Percentiles rank a stretch among this genome's conserved stretches.
Conservation (phyloP, 2,888 invertebrate species). For the Scaptomyza flava region DNA sequence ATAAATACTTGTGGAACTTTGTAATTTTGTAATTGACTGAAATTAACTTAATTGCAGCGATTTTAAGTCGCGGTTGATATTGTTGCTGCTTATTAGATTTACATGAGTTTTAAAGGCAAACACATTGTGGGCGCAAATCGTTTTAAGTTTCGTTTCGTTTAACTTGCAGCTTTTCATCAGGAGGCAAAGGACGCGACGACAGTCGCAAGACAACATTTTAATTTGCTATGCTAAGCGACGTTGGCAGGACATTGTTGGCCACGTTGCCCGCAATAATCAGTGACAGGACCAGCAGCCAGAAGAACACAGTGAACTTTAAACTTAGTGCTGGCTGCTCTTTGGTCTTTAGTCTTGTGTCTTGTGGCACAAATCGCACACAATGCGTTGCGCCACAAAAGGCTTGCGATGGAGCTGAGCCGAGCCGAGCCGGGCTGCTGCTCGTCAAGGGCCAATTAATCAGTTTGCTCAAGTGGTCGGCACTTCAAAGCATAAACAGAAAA, state of each 20-base stretch:
- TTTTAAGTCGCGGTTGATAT: conserved; percentile 3
- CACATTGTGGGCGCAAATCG: conserved; percentile 21
- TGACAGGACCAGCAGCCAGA: conserved; percentile 26
- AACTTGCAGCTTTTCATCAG: conserved; percentile 44
- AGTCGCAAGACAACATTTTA: conserved; percentile 55
- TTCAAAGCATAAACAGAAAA: conserved; percentile 41
- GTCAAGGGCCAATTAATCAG: conserved; percentile 75
- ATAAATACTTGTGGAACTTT: not conserved
- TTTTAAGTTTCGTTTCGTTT: conserved; percentile 56
- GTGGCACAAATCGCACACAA: conserved; percentile 46
- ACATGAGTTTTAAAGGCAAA: conserved; percentile 11
- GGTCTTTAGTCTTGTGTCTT: conserved; percentile 27
- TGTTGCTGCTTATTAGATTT: conserved; percentile 2
- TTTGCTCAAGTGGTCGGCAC: conserved; percentile 58
- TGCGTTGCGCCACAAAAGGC: conserved; percentile 45
- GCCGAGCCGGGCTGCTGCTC: conserved; percentile 21
- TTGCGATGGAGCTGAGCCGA: conserved; percentile 6
- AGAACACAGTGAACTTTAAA: conserved; percentile 5
- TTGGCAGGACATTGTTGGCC: conserved; percentile 35
- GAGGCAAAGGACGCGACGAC: conserved; percentile 27
- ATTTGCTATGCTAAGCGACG: conserved; percentile 60
- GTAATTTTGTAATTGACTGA: not conserved
- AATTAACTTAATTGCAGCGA: not conserved
- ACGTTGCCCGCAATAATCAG: conserved; percentile 35
- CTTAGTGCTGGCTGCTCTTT: conserved; percentile 16